A percentile compares a stretch with the other conserved stretches of the same genome.
These are phyloP conservation scores for Cybosia mesomella DNA, from an alignment of 2,888 invertebrate genomes.

Conservation along the genomic window DNA sequence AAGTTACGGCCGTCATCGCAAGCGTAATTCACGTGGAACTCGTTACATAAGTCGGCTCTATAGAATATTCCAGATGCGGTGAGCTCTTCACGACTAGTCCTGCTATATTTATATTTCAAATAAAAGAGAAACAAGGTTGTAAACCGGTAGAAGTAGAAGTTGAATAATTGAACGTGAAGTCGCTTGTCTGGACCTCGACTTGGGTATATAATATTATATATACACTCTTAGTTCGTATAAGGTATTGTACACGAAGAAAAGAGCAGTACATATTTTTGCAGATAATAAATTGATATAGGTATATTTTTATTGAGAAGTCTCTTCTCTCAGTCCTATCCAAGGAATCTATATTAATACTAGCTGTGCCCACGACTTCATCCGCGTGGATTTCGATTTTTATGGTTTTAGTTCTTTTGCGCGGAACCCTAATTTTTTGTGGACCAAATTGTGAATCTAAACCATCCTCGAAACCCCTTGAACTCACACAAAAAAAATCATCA, in stretches of 20 bases:
- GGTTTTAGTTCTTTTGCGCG: too few species aligned
- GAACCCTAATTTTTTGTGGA: too few species aligned
- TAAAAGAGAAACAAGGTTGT: slow-evolving; percentile 38
- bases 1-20: slow-evolving; percentile 24
- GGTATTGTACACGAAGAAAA: neutral
- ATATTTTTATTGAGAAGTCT: too few species aligned
- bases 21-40: slow-evolving; percentile 46
- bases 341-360: too few species aligned
- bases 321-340: too few species aligned
- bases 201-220: slow-evolving; percentile 3
- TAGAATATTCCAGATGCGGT: slow-evolving; percentile 51
- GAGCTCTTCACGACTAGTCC: slow-evolving; percentile 29
- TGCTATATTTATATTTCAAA: slow-evolving; percentile 45
- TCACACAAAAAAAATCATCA: too few species aligned
- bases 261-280: neutral
- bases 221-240: neutral
- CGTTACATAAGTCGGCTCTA: slow-evolving; percentile 45
- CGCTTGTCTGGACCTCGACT: slow-evolving; percentile 25
- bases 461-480: too few species aligned
- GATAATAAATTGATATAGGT: neutral
- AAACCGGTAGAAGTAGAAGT: slow-evolving; percentile 32
- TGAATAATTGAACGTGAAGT: slow-evolving; percentile 46
- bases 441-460: too few species aligned
- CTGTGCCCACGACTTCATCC: too few species aligned
- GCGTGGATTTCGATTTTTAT: too few species aligned